These are phyloP conservation scores for Eulemur mongoz DNA, from an alignment of 2,797 vertebrate genomes.

Conservation along the genomic window DNA sequence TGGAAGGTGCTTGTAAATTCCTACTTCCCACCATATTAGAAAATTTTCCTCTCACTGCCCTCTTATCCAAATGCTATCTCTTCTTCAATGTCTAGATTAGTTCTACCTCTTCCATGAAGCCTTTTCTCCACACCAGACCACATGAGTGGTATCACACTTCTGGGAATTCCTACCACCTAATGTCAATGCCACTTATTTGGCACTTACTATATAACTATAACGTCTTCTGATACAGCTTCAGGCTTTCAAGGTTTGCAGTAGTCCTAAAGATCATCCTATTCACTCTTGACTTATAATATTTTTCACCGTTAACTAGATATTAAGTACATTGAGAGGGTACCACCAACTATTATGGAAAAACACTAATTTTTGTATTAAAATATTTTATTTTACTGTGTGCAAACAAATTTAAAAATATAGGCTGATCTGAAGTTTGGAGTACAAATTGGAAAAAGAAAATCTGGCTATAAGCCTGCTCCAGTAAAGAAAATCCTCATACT, in stretches of 20 bases:
- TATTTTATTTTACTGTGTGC: constrained; percentile 22
- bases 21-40: background rate
- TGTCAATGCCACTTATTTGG: background rate
- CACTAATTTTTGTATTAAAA: background rate
- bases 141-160: background rate
- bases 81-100: background rate
- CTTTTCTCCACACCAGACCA: background rate
- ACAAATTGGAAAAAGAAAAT: background rate
- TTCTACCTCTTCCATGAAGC: background rate
- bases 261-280: background rate
- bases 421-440: background rate
- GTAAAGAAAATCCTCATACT: constrained; percentile 8
- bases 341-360: background rate
- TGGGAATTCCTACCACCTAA: background rate
- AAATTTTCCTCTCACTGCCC: background rate
- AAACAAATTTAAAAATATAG: constrained; percentile 36
- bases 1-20: background rate
- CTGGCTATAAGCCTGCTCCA: background rate
- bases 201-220: background rate
- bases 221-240: background rate
- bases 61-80: background rate
- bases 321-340: background rate
- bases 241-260: background rate
- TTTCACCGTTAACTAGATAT: background rate
- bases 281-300: background rate